Percentiles rank a stretch among this genome's conserved stretches.
Conservation (phyloP, 2,797 vertebrate genomes). For the Myotis pilosus region DNA sequence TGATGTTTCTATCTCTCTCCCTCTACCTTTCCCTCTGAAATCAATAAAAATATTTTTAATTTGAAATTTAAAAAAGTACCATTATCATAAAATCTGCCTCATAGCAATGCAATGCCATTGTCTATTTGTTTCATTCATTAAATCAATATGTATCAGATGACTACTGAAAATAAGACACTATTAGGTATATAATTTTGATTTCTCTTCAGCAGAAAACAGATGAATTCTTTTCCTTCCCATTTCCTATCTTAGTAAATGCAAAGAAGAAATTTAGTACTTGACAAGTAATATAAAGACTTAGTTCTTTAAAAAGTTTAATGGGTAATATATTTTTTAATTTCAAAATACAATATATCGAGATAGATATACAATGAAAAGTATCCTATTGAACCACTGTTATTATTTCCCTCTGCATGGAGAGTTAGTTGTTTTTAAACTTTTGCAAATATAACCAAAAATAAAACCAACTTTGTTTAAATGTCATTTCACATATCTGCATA, state of each 20-base stretch:
- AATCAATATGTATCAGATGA: neutral
- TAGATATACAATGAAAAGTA: neutral
- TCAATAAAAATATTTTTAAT: no score
- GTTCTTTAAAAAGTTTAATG: neutral
- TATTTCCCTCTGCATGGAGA: neutral
- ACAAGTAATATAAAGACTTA: neutral
- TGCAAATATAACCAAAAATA: neutral
- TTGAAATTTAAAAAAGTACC: neutral
- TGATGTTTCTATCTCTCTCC: neutral
- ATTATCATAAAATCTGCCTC: neutral
- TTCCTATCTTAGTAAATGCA: slow-evolving; percentile 11
- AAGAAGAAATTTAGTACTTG: neutral
- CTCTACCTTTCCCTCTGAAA: neutral
- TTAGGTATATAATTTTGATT: neutral
- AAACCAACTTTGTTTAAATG: neutral
- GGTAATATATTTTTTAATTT: neutral
- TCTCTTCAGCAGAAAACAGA: slow-evolving; percentile 2
- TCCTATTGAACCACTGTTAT: neutral
- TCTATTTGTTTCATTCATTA: neutral
- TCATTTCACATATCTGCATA: neutral
- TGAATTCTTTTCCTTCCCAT: neutral
- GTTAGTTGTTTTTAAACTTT: neutral
- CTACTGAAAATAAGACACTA: neutral
- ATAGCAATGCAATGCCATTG: neutral
- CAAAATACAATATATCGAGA: neutral